Evolutionary conservation across 2,888 invertebrate genomes (phyloP), one percentile per base, ranked within the genome.

Genomic region (Acanthosepion lycidas): DNA sequence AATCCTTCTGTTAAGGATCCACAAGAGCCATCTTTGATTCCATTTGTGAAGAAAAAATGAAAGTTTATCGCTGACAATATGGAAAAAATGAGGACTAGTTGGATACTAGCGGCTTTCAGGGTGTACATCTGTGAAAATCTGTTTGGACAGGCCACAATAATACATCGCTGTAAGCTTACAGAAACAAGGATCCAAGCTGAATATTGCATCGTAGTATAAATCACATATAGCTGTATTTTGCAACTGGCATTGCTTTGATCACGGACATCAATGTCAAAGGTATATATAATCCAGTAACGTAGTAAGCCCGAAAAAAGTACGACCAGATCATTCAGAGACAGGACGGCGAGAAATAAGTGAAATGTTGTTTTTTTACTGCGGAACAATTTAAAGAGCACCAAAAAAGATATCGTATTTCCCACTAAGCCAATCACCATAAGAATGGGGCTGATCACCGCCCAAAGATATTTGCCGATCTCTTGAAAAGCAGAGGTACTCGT

Each of bases 281-380:
- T 26, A 26, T 42, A 28, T 4, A 42, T n/a, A 0, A 94, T 94
- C 53, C 92, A 94, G 51, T 91, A 94, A 91, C 94, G 95, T 28
- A 53, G 53, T 42, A 95, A 94, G 5, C 95, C 95, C 18, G 94
- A 93, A 28, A 94, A 94, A 48, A 95, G 94, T 42, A 94, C 94
- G 33, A 95, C 91, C 33, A 95, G 5, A 92, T 95, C 95, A 6
- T 94, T 78, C 28, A 94, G 91, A 23, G 95, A 95, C 91, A 95
- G 59, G 42, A 78, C n/a, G 8, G 28, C 12, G 28, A 92, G 92
- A 48, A 78, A 78, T 78, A 78, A 78, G 15, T 78, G 78, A 18
- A 78, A 78, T 5, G 78, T n/a, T 9, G 78, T 12, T 33, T 33
- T 78, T 12, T 15, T 20, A 33, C 12, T 0, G 0, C 78, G n/a